Percentiles rank a stretch among this genome's conserved stretches.
These are phyloP conservation scores for Synanthedon myopaeformis DNA, from an alignment of 2,888 invertebrate genomes.

Conservation along the genomic window DNA sequence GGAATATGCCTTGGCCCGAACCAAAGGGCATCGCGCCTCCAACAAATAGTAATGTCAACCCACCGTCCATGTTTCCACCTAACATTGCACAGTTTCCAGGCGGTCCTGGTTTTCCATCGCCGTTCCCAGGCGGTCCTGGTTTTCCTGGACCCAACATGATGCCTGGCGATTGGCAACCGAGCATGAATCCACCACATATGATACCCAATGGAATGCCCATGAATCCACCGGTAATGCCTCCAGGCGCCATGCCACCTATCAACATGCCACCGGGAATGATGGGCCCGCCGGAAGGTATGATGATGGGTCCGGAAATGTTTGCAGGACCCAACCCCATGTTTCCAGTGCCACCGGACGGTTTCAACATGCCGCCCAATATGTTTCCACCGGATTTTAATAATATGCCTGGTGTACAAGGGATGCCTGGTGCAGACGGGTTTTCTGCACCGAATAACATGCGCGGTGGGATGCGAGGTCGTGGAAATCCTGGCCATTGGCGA, in stretches of 20 bases:
- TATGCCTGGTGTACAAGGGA: conserved; percentile 47
- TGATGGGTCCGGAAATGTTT: conserved; percentile 60
- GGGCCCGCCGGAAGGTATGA: conserved; percentile 60
- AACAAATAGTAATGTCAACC: conserved; percentile 26
- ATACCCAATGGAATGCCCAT: conserved; percentile 46
- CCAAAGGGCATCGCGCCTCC: conserved; percentile 76
- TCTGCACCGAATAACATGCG: conserved; percentile 57
- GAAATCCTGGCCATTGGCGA: conserved; percentile 59
- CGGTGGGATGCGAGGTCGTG: conserved; percentile 69
- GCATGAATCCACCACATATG: conserved; percentile 39
- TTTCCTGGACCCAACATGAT: conserved; percentile 47
- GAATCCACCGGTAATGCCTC: conserved; percentile 33
- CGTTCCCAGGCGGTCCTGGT: conserved; percentile 53
- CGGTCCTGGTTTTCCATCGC: conserved; percentile 47
- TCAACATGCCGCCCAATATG: conserved; percentile 59
- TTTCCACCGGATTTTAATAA: conserved; percentile 58
- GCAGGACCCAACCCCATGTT: conserved; percentile 43
- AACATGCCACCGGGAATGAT: conserved; percentile 46
- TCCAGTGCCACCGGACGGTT: conserved; percentile 46
- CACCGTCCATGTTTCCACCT: conserved; percentile 59
- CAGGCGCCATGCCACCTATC: conserved; percentile 40
- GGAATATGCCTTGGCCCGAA: conserved; percentile 85
- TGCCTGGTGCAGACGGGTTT: conserved; percentile 42
- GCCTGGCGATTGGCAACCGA: conserved; percentile 51
- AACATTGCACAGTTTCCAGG: conserved; percentile 56